Conservation (phyloP, 2,113 vertebrate species). For the Cichladusa arquata region DNA sequence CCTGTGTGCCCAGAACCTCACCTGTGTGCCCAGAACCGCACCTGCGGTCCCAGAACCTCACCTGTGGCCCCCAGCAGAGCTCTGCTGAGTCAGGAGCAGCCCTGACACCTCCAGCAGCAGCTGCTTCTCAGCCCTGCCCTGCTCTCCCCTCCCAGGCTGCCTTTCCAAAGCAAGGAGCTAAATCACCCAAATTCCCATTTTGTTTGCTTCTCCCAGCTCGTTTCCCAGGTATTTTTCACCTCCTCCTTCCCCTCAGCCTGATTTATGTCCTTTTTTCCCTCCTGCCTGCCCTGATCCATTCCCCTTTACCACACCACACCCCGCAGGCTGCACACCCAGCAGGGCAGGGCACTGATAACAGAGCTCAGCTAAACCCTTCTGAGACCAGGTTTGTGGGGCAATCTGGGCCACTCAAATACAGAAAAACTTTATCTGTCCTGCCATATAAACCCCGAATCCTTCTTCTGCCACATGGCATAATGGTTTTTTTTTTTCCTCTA, state of each 20-base stretch:
- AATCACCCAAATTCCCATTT: background rate
- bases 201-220: background rate
- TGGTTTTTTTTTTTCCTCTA: background rate
- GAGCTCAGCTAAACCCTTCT: background rate
- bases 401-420: background rate
- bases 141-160: background rate
- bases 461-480: accelerated
- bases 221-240: background rate
- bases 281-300: background rate
- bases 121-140: background rate
- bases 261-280: background rate
- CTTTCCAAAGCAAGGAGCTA: background rate
- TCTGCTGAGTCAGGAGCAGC: background rate
- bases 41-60: too few species aligned
- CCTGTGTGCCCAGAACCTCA: background rate
- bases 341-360: background rate
- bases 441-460: background rate
- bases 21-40: too few species aligned
- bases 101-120: background rate
- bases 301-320: background rate
- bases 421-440: background rate
- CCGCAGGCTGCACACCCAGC: background rate
- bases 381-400: background rate
- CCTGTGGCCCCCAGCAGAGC: too few species aligned
- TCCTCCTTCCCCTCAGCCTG: background rate